A percentile compares a stretch with the other conserved stretches of the same genome.
Conservation (phyloP, 2,797 vertebrate species). For the Microctenopoma stevenorrisi region DNA sequence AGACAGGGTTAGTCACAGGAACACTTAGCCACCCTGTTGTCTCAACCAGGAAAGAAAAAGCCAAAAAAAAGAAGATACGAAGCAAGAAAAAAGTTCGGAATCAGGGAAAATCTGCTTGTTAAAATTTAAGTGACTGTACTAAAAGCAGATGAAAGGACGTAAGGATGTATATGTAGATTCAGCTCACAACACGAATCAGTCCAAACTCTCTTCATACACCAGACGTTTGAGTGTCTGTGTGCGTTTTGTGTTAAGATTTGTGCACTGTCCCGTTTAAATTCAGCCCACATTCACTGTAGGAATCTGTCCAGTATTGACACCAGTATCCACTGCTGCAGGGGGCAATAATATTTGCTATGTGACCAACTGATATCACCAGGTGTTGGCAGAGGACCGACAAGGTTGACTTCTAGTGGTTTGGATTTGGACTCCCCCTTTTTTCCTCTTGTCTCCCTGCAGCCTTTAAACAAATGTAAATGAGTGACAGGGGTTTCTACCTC, state of each 20-base stretch:
- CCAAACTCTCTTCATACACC: constrained; percentile 29
- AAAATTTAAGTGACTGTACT: constrained; percentile 38
- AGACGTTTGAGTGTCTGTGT: constrained; percentile 28
- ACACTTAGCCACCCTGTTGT: constrained; percentile 86
- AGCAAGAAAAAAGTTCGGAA: constrained; percentile 85
- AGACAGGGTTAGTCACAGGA: constrained; percentile 89
- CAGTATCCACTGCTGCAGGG: constrained; percentile 71
- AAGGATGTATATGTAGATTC: constrained; percentile 21
- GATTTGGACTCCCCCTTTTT: constrained; percentile 73
- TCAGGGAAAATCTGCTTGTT: constrained; percentile 77
- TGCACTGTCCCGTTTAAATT: constrained; percentile 47
- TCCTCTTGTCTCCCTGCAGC: constrained; percentile 73
- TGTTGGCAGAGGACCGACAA: constrained; percentile 75
- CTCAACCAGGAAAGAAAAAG: constrained; percentile 74
- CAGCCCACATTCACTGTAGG: constrained; percentile 53
- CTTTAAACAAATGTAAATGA: constrained; percentile 87
- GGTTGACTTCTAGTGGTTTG: constrained; percentile 83
- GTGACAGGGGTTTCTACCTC: constrained; percentile 87
- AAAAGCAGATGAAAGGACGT: constrained; percentile 49
- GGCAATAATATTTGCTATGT: constrained; percentile 69
- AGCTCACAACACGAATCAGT: constrained; percentile 28
- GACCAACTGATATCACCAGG: constrained; percentile 77
- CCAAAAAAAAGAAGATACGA: constrained; percentile 54
- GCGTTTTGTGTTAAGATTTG: constrained; percentile 20
- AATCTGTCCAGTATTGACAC: constrained; percentile 63